Conservation (phyloP, 2,888 invertebrate genomes). For the Strigamia crassipes region DNA sequence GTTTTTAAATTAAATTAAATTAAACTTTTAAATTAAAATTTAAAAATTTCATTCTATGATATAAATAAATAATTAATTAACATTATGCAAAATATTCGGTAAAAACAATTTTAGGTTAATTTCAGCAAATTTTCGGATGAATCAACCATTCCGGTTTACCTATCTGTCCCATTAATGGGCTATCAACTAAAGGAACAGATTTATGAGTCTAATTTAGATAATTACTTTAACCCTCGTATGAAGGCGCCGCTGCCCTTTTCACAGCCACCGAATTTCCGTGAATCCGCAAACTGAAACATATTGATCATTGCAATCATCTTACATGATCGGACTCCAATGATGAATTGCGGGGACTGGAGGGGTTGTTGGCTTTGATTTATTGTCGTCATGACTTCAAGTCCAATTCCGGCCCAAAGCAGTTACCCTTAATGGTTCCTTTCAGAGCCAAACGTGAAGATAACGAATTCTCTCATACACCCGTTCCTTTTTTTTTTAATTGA, state of each 20-base stretch:
- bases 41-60: no score
- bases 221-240: background rate
- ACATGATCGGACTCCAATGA: background rate
- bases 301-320: background rate
- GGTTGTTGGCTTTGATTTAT: background rate
- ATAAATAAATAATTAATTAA: no score
- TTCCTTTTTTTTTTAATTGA: background rate
- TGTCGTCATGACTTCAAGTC: background rate
- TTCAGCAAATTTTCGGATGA: no score
- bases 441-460: background rate
- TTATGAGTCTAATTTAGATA: background rate
- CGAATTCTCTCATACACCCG: background rate
- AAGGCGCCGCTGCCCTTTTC: background rate
- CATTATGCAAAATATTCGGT: no score
- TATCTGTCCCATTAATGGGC: background rate
- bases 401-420: background rate
- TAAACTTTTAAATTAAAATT: no score
- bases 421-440: background rate
- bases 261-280: background rate
- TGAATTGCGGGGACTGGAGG: background rate
- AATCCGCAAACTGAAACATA: background rate
- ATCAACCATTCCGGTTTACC: background rate
- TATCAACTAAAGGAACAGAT: background rate
- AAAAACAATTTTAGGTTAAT: no score
- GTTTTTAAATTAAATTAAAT: no score